phyloP scores from a whole-genome alignment of 2,113 vertebrate genomes.

The Cyanocitta stelleri region DNA sequence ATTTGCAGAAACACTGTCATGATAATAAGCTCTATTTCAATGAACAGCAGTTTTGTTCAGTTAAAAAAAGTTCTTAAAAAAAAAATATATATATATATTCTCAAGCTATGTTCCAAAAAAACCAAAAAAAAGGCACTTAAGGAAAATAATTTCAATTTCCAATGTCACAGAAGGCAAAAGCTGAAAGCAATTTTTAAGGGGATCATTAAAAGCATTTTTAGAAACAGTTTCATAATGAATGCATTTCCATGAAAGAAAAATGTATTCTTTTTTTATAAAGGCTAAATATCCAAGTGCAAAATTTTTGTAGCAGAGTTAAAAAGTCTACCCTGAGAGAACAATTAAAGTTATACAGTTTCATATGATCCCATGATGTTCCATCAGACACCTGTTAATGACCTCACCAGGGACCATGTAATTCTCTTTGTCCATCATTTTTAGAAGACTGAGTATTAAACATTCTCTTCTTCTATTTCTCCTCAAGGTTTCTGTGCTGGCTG shows the following conservation, averaged over 20 bases:
- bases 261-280: background rate
- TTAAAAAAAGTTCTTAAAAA: background rate
- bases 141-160: background rate
- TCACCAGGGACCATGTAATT: background rate
- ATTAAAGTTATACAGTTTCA: background rate
- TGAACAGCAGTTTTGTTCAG: background rate
- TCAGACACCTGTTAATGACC: background rate
- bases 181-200: background rate
- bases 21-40: slow-evolving; percentile 13
- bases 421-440: background rate
- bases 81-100: background rate
- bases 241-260: background rate
- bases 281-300: background rate
- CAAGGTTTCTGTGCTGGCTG: background rate
- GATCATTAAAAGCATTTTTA: background rate
- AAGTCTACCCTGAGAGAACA: background rate
- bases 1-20: background rate
- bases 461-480: background rate
- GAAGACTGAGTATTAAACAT: background rate
- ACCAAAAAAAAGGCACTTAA: background rate
- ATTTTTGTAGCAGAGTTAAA: background rate
- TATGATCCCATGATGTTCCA: background rate
- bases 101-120: background rate
- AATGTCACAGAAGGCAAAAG: background rate
- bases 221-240: background rate